Percentiles rank a stretch among this genome's conserved stretches.
Evolutionary conservation across 2,888 invertebrate genomes (phyloP).

Genomic region (Panzeria rudis): DNA sequence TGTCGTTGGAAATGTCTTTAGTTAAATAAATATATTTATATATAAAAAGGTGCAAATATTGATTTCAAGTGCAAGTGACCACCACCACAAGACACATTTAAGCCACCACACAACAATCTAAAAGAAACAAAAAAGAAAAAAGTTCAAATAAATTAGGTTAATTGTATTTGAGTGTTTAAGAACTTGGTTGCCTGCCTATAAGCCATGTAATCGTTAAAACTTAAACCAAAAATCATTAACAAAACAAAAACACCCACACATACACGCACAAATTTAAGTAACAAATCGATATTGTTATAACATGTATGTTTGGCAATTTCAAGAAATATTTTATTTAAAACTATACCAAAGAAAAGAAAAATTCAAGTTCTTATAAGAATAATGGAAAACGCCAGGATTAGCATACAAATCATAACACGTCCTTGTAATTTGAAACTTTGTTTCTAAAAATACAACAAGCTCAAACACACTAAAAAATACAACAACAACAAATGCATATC

Average conservation of each 20-base stretch:
- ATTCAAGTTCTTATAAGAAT: neutral
- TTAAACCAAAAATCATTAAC: slow-evolving; percentile 30
- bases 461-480: neutral
- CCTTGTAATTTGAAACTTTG: slow-evolving; percentile 63
- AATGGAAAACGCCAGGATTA: neutral
- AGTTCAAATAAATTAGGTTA: slow-evolving; percentile 60
- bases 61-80: slow-evolving; percentile 70
- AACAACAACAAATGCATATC: slow-evolving; percentile 44
- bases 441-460: slow-evolving; percentile 5
- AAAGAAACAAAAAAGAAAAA: neutral
- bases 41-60: slow-evolving; percentile 40
- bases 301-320: neutral
- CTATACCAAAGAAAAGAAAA: neutral
- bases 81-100: slow-evolving; percentile 24
- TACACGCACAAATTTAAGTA: neutral
- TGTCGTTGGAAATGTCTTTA: slow-evolving; percentile 50
- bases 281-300: slow-evolving; percentile 34
- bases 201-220: slow-evolving; percentile 21
- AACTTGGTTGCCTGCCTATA: slow-evolving; percentile 53
- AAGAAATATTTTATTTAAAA: slow-evolving; percentile 14
- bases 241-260: slow-evolving; percentile 28
- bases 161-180: slow-evolving; percentile 62
- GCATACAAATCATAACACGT: slow-evolving; percentile 6
- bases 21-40: slow-evolving; percentile 5
- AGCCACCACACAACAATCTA: slow-evolving; percentile 22